Conservation (phyloP, 1,140 invertebrate species). For the Drosophila bocki region DNA sequence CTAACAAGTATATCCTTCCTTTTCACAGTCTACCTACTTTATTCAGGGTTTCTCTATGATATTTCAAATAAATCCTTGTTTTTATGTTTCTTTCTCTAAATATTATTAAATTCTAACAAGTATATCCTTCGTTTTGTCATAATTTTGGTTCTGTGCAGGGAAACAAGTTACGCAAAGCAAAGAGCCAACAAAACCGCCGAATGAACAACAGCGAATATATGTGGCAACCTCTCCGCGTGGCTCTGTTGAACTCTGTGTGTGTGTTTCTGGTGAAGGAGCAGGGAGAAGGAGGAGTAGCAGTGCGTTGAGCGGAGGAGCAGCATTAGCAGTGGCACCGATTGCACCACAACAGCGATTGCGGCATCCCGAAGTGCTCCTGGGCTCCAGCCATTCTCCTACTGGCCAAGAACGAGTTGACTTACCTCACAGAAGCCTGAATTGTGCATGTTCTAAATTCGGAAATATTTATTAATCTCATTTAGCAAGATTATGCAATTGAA, state of each 20-base stretch:
- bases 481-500: not conserved
- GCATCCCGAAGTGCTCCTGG: conserved; percentile 13
- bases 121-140: not conserved
- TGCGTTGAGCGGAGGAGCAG: conserved; percentile 2
- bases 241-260: conserved; percentile 36
- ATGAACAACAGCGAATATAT: conserved; percentile 29
- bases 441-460: not conserved
- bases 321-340: conserved; percentile 24
- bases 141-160: conserved; percentile 15
- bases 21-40: not conserved
- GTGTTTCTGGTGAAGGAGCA: not conserved
- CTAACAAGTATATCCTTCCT: too few relatives aligned
- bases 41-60: too few relatives aligned
- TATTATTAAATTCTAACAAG: not conserved
- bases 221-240: conserved; percentile 35
- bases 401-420: conserved; percentile 1
- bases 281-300: not conserved
- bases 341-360: conserved; percentile 33
- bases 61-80: not conserved
- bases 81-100: not conserved
- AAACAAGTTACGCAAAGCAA: conserved; percentile 54
- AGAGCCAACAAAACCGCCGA: conserved; percentile 9
- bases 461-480: not conserved
- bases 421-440: not conserved
- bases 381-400: not conserved